Evolutionary conservation across 2,888 invertebrate genomes (phyloP).

Genomic region (Machimus rusticus): DNA sequence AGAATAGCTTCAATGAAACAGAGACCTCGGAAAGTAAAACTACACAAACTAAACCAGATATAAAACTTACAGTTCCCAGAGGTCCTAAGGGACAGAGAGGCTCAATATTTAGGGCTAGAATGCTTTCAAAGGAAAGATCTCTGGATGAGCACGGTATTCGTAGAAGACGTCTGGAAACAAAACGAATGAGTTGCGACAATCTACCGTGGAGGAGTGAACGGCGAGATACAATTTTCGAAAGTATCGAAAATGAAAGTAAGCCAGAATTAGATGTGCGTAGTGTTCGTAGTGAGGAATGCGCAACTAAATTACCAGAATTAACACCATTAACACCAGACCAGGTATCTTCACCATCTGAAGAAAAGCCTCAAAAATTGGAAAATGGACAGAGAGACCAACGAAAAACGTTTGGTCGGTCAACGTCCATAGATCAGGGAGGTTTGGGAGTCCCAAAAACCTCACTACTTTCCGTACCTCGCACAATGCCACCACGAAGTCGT

Average conservation of each 20-base stretch:
- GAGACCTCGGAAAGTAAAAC: constrained; percentile 36
- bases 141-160: constrained; percentile 61
- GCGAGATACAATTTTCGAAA: constrained; percentile 62
- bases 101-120: constrained; percentile 59
- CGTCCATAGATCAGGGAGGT: constrained; percentile 59
- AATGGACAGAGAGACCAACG: constrained; percentile 14
- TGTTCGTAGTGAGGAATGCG: constrained; percentile 57
- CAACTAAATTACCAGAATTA: constrained; percentile 43
- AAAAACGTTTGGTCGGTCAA: constrained; percentile 56
- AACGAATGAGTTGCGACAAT: constrained; percentile 63
- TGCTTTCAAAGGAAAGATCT: constrained; percentile 61
- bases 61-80: constrained; percentile 8
- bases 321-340: not conserved
- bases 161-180: constrained; percentile 66
- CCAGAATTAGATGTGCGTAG: constrained; percentile 55
- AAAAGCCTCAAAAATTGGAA: not conserved
- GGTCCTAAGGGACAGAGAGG: constrained; percentile 43
- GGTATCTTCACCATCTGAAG: constrained; percentile 38
- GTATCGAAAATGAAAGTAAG: constrained; percentile 57
- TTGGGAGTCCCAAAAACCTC: constrained; percentile 53
- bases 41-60: constrained; percentile 35
- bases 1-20: constrained; percentile 61
- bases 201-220: constrained; percentile 59
- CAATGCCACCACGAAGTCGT: constrained; percentile 61
- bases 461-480: constrained; percentile 59